phyloP scores from a whole-genome alignment of 2,888 invertebrate genomes.

The Pyrochroa serraticornis region DNA sequence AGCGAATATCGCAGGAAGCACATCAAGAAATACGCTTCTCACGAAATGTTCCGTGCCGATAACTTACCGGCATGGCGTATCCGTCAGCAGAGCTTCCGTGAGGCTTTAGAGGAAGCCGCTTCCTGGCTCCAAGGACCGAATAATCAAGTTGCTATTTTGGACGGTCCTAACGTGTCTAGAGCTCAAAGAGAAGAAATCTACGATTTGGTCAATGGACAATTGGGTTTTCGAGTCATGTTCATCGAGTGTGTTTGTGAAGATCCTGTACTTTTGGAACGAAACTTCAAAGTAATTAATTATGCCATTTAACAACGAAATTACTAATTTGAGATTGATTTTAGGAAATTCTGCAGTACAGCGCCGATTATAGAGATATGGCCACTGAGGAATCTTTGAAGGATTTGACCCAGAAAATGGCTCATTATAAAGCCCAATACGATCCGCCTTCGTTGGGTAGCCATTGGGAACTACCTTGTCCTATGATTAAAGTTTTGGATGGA shows the following conservation, averaged over 20 bases:
- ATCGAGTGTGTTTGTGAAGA: slow-evolving; percentile 92
- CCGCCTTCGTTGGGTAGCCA: slow-evolving; percentile 67
- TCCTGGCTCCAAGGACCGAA: slow-evolving; percentile 74
- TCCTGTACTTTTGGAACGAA: slow-evolving; percentile 70
- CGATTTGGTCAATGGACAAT: slow-evolving; percentile 72
- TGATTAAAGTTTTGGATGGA: slow-evolving; percentile 63
- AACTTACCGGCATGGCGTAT: slow-evolving; percentile 83
- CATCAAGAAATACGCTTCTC: slow-evolving; percentile 80
- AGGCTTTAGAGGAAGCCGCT: slow-evolving; percentile 86
- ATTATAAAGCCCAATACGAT: slow-evolving; percentile 83
- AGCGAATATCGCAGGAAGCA: slow-evolving; percentile 88
- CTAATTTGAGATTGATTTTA: slow-evolving; percentile 25
- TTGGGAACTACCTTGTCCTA: slow-evolving; percentile 59
- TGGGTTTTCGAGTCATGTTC: slow-evolving; percentile 86
- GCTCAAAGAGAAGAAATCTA: slow-evolving; percentile 79
- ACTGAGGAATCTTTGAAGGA: slow-evolving; percentile 80
- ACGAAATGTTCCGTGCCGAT: slow-evolving; percentile 87
- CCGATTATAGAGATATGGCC: slow-evolving; percentile 84
- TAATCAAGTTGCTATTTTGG: slow-evolving; percentile 74
- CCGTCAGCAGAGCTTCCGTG: slow-evolving; percentile 79
- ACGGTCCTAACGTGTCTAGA: slow-evolving; percentile 89
- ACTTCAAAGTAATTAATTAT: slow-evolving; percentile 65
- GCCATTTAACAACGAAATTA: background rate
- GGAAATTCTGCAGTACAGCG: slow-evolving; percentile 84
- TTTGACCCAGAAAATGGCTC: slow-evolving; percentile 79